Percentiles rank a stretch among this genome's conserved stretches.
Conservation (phyloP, 2,113 vertebrate genomes). For the Nothoprocta perdicaria region DNA sequence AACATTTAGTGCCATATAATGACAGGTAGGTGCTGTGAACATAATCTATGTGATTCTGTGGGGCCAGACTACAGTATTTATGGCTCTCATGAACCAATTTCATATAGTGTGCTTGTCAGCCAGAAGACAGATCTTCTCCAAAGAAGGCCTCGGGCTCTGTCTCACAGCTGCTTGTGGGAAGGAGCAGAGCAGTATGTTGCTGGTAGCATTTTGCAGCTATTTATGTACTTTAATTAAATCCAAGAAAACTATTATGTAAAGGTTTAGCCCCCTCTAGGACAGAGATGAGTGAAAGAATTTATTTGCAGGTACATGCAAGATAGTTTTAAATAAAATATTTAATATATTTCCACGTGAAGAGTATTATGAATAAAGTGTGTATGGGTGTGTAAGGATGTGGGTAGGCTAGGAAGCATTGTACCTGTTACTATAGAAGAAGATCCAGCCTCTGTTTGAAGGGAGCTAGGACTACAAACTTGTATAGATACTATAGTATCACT, state of each 20-base stretch:
- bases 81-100: neutral
- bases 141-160: neutral
- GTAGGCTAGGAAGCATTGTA: neutral
- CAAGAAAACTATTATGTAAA: neutral
- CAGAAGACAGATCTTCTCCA: neutral
- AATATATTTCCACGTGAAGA: neutral
- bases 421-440: neutral
- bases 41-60: slow-evolving; percentile 29
- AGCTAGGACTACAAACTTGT: neutral
- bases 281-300: neutral
- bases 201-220: neutral
- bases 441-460: neutral
- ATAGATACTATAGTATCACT: neutral
- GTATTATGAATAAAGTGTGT: neutral
- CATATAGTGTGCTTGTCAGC: neutral
- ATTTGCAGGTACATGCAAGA: neutral
- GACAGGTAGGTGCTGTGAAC: neutral
- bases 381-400: no score
- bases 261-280: neutral
- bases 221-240: neutral
- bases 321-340: neutral
- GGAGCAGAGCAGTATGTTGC: neutral
- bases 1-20: slow-evolving; percentile 24
- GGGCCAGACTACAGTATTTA: slow-evolving; percentile 33
- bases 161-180: neutral